Evolutionary conservation across 2,888 invertebrate species (phyloP), one percentile per base, ranked within the genome.

Genomic region (Rosalia funebris): DNA sequence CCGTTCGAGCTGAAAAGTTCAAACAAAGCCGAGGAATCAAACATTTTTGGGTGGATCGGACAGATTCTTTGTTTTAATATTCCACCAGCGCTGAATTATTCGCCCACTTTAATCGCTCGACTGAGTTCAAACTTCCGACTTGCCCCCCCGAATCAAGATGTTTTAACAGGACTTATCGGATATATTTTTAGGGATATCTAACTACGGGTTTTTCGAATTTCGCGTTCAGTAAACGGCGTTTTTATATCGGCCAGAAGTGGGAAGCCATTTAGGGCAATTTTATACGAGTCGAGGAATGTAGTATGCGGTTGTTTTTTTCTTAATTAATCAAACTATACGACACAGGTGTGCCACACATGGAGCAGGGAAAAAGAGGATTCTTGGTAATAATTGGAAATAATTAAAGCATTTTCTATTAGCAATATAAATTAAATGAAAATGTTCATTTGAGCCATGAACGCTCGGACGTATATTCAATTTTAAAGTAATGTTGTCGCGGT

Each of bases 301-400:
- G 60, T 54, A 53, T 47, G 57, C 60, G 41, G 39, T 52, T n/a
- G 41, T 50, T 45, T 60, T 53, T 63, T 56, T 42, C 14, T 52
- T 19, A 32, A 37, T 46, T 41, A 52, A 45, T 47, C 37, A 42
- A 41, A 55, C 50, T 34, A 14, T 48, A 36, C 45, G 55, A 57
- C 36, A 58, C 61, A 64, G 64, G 64, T 64, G 64, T 61, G 48
- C 64, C 61, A 57, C 61, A 61, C 62, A 60, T 45, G 57, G 47
- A 48, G 60, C 12, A 12, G 31, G 31, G 47, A 52, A 56, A 56
- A 37, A 25, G 36, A 12, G 42, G 45, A 47, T 63, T 63, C 59
- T 52, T 37, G 36, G 63, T 59, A 66, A 61, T 62, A 63, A 68
- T 63, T 68, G 56, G 63, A 59, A 63, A 65, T 67, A 67, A 68